Conservation (phyloP, 2,888 invertebrate genomes). For the Bombyx huttoni region DNA sequence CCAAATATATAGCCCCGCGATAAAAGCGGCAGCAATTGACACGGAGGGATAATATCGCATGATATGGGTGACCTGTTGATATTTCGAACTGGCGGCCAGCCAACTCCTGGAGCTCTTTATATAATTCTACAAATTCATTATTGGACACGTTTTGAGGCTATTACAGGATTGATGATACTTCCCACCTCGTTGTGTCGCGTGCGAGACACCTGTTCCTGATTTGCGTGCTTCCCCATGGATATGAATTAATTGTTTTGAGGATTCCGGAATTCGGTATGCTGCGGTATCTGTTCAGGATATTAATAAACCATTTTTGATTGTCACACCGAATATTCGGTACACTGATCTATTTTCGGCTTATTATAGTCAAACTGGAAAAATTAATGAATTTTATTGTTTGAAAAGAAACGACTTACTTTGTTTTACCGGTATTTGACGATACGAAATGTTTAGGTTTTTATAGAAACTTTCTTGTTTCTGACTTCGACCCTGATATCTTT, state of each 20-base stretch:
- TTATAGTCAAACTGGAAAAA: no score
- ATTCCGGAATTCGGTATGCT: not conserved
- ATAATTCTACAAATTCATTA: constrained; percentile 20
- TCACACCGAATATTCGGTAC: no score
- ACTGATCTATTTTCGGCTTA: no score
- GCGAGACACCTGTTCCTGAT: not conserved
- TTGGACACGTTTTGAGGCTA: constrained; percentile 20
- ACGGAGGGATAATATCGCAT: constrained; percentile 6
- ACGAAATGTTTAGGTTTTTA: no score
- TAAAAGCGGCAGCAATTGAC: not conserved
- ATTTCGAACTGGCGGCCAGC: constrained; percentile 20
- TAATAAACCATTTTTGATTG: not conserved
- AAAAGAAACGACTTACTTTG: no score
- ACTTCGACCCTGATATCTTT: no score
- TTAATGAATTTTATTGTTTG: no score
- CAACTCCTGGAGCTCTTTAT: constrained; percentile 19
- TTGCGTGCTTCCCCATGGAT: not conserved
- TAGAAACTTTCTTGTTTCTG: no score
- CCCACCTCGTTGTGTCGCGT: constrained; percentile 1
- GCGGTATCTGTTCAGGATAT: not conserved
- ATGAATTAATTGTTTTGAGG: not conserved
- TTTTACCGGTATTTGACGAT: no score
- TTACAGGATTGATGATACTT: constrained; percentile 6
- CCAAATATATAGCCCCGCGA: not conserved
- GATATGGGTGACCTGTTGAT: constrained; percentile 28